Conservation (phyloP, 2,888 invertebrate genomes). For the Eristalis tenax region DNA sequence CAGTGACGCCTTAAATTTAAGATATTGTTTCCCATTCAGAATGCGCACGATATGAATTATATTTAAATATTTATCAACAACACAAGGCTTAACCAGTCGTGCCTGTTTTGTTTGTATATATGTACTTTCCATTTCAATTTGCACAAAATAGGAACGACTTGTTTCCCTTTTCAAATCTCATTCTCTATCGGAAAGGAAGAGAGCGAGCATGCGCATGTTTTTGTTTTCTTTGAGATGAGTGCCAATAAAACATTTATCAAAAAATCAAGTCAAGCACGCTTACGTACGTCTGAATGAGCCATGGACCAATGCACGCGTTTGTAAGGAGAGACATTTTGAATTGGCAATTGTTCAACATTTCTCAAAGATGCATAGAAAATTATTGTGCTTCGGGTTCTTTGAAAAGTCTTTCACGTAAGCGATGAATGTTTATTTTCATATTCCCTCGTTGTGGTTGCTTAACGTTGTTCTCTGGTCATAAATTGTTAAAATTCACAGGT, state of each 20-base stretch:
- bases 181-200: neutral
- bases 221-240: neutral
- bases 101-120: neutral
- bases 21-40: neutral
- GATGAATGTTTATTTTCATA: neutral
- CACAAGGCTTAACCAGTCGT: neutral
- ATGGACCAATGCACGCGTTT: neutral
- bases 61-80: constrained; percentile 9
- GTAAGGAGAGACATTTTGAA: neutral
- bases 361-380: constrained; percentile 1
- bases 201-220: neutral
- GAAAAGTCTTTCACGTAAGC: neutral
- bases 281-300: neutral
- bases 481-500: neutral
- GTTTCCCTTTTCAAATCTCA: neutral
- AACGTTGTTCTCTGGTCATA: neutral
- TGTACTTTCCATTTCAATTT: neutral
- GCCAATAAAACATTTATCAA: constrained; percentile 2
- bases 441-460: neutral
- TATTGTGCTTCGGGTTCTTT: neutral
- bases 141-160: neutral
- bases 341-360: constrained; percentile 5
- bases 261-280: neutral
- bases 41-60: neutral
- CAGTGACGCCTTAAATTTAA: neutral